These are phyloP conservation scores for Campoletis raptor DNA, from an alignment of 2,888 invertebrate species.

Conservation along the genomic window DNA sequence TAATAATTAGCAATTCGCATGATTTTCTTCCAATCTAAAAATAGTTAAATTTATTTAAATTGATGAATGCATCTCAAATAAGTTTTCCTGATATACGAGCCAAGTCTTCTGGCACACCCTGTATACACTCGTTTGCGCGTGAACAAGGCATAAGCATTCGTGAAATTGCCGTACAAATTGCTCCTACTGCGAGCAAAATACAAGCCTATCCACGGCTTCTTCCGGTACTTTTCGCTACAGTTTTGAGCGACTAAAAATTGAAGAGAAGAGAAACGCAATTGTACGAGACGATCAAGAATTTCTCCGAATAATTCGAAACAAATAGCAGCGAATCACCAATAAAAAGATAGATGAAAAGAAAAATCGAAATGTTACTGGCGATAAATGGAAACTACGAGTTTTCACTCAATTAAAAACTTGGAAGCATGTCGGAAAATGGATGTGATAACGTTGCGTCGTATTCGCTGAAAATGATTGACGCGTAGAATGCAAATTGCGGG, in stretches of 20 bases:
- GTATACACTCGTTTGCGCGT: conserved; percentile 42
- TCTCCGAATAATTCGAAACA: conserved; percentile 24
- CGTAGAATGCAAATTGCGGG: conserved; percentile 4
- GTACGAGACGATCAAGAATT: conserved; percentile 43
- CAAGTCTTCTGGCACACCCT: not conserved
- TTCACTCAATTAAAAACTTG: not conserved
- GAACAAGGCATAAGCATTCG: conserved; percentile 68
- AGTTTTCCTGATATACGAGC: not conserved
- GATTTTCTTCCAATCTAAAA: not conserved
- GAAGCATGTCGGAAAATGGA: not conserved
- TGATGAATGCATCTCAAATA: not conserved
- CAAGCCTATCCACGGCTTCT: conserved; percentile 68
- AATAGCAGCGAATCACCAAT: not conserved
- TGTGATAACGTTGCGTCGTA: conserved; percentile 3
- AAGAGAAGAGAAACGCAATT: conserved; percentile 32
- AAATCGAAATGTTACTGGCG: not conserved
- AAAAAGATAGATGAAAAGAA: no score
- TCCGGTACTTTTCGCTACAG: conserved; percentile 73
- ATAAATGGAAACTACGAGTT: not conserved
- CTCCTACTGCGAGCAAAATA: conserved; percentile 55
- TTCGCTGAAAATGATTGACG: not conserved
- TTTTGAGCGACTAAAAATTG: conserved; percentile 68
- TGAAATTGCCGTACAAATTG: conserved; percentile 76
- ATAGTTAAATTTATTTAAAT: not conserved
- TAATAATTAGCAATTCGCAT: not conserved